These are phyloP conservation scores for Kryptolebias ocellatus DNA, from an alignment of 2,797 vertebrate species.

Conservation along the genomic window DNA sequence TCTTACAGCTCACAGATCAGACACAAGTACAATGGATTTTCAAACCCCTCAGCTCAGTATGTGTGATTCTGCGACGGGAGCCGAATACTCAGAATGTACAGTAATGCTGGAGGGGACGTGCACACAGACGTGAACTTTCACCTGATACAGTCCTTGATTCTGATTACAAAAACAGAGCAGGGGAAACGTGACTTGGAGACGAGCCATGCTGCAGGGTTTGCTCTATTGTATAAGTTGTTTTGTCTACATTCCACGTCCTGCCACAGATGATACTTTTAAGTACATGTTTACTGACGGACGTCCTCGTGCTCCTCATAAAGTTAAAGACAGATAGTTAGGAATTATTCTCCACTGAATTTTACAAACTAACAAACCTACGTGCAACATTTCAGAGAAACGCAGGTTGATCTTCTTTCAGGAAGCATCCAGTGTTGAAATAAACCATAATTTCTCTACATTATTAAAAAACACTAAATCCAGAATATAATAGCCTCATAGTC, in stretches of 20 bases:
- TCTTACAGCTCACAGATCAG: conserved; percentile 18
- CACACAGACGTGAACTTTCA: conserved; percentile 7
- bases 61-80: neutral
- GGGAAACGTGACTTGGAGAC: conserved; percentile 58
- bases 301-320: conserved; percentile 19
- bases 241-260: conserved; percentile 73
- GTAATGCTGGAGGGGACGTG: neutral
- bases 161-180: conserved; percentile 51
- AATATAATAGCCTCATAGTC: no score
- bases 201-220: conserved; percentile 43
- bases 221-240: conserved; percentile 63
- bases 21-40: conserved; percentile 4
- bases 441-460: no score
- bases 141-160: conserved; percentile 19
- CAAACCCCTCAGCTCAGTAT: neutral
- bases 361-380: neutral
- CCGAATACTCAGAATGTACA: neutral
- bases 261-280: conserved; percentile 59
- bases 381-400: neutral
- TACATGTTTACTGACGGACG: conserved; percentile 44
- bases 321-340: conserved; percentile 22
- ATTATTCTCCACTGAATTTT: conserved; percentile 1
- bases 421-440: no score
- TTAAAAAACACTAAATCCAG: neutral
- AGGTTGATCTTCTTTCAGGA: neutral